Base-by-base conservation (phyloP, 2,888 invertebrate species). In the Tortricodes alternella region DNA sequence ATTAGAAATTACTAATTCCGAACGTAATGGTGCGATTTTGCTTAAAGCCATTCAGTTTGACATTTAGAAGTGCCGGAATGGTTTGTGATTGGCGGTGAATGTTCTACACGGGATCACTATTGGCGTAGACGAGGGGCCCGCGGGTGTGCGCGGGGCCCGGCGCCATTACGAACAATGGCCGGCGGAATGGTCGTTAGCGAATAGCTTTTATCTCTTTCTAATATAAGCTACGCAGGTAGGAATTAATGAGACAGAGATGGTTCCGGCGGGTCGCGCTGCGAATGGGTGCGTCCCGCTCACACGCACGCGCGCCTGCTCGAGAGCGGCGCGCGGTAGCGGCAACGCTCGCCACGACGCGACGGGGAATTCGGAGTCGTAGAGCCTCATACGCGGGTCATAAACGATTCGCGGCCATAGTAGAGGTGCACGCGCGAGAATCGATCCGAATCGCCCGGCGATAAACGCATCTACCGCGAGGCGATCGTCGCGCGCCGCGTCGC, bases 351-450 rank as follows among this genome's bases (percentile, higher is more conserved):
- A 89, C 92, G 87, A 92, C 94, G 93, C 56, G 81, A 92, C 94
- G 93, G 93, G 93, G 94, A 94, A 94, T 94, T 94, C 94, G 93
- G 94, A 94, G 94, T 94, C 93, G 94, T 94, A 94, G 94, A 94
- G 94, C 93, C 94, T 94, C 94, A 94, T 94, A 94, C 94, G 94
- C 94, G 94, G 94, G 94, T 94, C 94, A 94, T 94, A 94, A 94
- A 94, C 94, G 94, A 94, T 94, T 94, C 94, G 94, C 94, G 94
- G 94, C 90, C 90, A 90, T 90, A 90, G 85, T 90, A 88, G 89
- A 89, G 89, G 90, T 89, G 89, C 90, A 90, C 90, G 89, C 89
- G 90, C 89, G 90, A 88, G 91, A 89, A 91, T 91, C 90, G 89
- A 90, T 91, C 91, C 89, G 88, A 89, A 85, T 85, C 87, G 87